A percentile compares a stretch with the other conserved stretches of the same genome.
phyloP scores from a whole-genome alignment of 2,113 vertebrate species.

The Xyliphius kryptos region DNA sequence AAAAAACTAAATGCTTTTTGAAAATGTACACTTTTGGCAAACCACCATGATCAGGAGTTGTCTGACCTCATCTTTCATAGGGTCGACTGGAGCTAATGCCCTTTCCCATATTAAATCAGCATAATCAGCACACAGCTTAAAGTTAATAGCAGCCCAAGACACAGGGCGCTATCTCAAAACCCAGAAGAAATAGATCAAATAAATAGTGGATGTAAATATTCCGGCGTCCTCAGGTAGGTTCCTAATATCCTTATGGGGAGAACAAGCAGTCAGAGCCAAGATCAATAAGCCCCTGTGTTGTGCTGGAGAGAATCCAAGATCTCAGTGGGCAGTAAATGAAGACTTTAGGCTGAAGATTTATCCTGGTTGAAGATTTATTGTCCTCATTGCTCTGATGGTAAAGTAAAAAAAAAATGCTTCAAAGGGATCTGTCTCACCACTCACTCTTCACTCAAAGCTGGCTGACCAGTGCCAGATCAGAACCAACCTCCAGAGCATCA shows the following conservation, averaged over 20 bases:
- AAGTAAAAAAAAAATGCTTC: slow-evolving; percentile 54
- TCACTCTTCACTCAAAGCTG: slow-evolving; percentile 60
- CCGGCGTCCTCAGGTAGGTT: slow-evolving; percentile 43
- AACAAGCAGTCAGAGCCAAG: slow-evolving; percentile 37
- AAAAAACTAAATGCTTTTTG: no score
- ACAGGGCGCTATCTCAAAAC: no score
- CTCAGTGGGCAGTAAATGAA: slow-evolving; percentile 52
- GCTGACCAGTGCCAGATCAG: slow-evolving; percentile 64
- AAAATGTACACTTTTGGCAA: no score
- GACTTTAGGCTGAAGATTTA: slow-evolving; percentile 48
- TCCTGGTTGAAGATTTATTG: slow-evolving; percentile 61
- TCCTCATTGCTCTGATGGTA: slow-evolving; percentile 55
- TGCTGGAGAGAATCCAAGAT: slow-evolving; percentile 48
- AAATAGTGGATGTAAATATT: slow-evolving; percentile 35
- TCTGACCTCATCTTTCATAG: no score
- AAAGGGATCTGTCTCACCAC: slow-evolving; percentile 59
- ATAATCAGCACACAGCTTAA: no score
- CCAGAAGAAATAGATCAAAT: no score
- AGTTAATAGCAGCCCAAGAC: no score
- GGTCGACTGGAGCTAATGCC: no score
- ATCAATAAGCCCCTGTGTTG: slow-evolving; percentile 45
- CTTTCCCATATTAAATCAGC: no score
- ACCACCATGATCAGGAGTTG: no score
- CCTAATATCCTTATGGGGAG: slow-evolving; percentile 45
- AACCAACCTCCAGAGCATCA: slow-evolving; percentile 54